A percentile compares a stretch with the other conserved stretches of the same genome.
Evolutionary conservation across 2,888 invertebrate species (phyloP).

Genomic region (Phrixothrix hirtus): DNA sequence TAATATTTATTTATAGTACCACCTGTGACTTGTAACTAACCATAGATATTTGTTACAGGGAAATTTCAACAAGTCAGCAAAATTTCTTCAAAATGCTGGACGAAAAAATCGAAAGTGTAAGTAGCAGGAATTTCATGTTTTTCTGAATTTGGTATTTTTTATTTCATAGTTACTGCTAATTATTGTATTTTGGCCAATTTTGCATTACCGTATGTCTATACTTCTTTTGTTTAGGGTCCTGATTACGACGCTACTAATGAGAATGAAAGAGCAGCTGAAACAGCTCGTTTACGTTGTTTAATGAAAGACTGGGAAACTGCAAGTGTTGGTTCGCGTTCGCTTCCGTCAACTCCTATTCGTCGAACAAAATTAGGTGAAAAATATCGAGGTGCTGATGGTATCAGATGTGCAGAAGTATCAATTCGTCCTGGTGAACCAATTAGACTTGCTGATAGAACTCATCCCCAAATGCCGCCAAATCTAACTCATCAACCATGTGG

Average conservation of each 20-base stretch:
- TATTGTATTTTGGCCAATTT: too few species aligned
- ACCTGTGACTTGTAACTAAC: too few species aligned
- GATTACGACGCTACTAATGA: slow-evolving; percentile 81
- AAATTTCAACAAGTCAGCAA: slow-evolving; percentile 85
- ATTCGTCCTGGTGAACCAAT: slow-evolving; percentile 7
- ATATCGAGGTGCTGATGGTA: slow-evolving; percentile 24
- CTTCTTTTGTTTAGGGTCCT: slow-evolving; percentile 65
- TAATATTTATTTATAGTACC: too few species aligned
- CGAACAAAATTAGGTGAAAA: slow-evolving; percentile 40
- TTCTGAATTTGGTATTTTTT: too few species aligned
- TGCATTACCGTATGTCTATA: not conserved
- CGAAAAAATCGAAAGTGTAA: slow-evolving; percentile 87
- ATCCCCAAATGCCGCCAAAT: slow-evolving; percentile 48
- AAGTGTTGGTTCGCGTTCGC: slow-evolving; percentile 62
- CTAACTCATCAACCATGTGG: slow-evolving; percentile 54
- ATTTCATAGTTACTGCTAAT: too few species aligned
- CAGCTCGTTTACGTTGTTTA: slow-evolving; percentile 67
- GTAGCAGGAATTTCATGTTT: too few species aligned
- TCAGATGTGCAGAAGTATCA: slow-evolving; percentile 19
- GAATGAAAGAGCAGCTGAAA: slow-evolving; percentile 70
- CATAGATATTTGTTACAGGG: slow-evolving; percentile 68
- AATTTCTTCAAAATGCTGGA: slow-evolving; percentile 94
- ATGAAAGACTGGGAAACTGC: slow-evolving; percentile 79
- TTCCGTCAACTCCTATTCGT: slow-evolving; percentile 60
- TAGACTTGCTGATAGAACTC: slow-evolving; percentile 6